Conservation (phyloP, 30 jellyfish, hydroid and myxozoan genomes). For the Hydractinia echinata region DNA sequence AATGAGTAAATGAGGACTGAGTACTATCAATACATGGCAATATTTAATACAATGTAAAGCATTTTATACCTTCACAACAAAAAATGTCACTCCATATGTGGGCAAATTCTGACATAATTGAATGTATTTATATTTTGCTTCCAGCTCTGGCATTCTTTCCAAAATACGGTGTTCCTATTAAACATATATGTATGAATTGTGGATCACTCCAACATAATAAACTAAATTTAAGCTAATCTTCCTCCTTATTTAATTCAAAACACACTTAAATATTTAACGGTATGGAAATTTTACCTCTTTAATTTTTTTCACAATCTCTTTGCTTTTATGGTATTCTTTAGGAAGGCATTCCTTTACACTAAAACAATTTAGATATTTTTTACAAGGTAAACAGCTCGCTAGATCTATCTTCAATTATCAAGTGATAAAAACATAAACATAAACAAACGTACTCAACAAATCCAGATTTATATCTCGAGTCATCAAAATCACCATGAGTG, state of each 20-base stretch:
- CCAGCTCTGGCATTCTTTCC: constrained; percentile 59
- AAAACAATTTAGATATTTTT: neutral
- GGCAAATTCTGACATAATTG: constrained; percentile 82
- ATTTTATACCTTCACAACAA: constrained; percentile 79
- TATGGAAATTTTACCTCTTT: constrained; percentile 51
- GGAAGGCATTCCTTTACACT: constrained; percentile 79
- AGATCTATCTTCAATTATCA: neutral
- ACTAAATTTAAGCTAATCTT: neutral
- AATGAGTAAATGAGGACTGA: neutral
- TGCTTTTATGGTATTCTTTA: constrained; percentile 66
- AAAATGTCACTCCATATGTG: constrained; percentile 92
- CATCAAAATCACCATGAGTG: constrained; percentile 85
- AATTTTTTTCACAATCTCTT: constrained; percentile 55
- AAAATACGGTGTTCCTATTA: constrained; percentile 71
- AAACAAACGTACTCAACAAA: constrained; percentile 57
- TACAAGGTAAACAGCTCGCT: neutral
- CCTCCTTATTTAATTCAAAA: neutral
- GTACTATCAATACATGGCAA: neutral
- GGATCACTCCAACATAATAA: neutral
- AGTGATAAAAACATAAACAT: neutral
- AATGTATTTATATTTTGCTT: constrained; percentile 75
- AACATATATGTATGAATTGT: neutral
- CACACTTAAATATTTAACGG: neutral
- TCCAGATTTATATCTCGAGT: constrained; percentile 65
- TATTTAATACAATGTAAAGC: neutral